phyloP scores from a whole-genome alignment of 2,113 vertebrate genomes.

The Mobula birostris region DNA sequence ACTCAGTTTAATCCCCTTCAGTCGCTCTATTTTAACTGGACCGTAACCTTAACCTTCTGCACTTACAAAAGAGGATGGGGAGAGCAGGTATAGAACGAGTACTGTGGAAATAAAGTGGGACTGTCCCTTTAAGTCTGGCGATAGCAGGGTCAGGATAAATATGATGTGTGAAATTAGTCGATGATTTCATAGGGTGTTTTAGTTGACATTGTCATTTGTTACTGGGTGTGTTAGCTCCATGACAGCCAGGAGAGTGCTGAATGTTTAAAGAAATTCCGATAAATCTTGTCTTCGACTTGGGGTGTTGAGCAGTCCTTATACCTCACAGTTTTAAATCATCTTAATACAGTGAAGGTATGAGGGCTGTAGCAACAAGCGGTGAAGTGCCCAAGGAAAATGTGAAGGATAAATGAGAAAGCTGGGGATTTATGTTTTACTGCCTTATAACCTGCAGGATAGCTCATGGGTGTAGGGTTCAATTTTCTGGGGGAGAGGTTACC shows the following conservation, averaged over 20 bases:
- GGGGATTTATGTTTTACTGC: not conserved
- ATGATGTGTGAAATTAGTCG: not conserved
- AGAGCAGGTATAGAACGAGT: not conserved
- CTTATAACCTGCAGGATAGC: not conserved
- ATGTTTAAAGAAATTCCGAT: not conserved
- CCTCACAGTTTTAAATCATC: not conserved
- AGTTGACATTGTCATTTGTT: not conserved
- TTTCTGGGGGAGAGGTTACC: not conserved
- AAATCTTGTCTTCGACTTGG: not conserved
- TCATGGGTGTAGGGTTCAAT: not conserved
- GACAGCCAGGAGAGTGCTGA: not conserved
- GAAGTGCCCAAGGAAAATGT: not conserved
- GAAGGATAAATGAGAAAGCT: not conserved
- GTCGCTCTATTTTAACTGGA: not conserved
- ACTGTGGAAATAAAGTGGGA: not conserved
- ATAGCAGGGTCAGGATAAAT: not conserved
- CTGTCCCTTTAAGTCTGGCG: not conserved
- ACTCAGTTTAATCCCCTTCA: not conserved
- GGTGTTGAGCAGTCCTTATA: not conserved
- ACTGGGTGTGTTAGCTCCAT: not conserved
- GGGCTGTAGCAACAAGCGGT: not conserved
- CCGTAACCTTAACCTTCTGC: not conserved
- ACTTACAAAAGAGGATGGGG: not conserved
- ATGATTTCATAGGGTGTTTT: not conserved
- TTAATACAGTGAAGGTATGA: not conserved